Evolutionary conservation across 2,113 vertebrate genomes (phyloP).

Genomic region (Emydura subglobosa): DNA sequence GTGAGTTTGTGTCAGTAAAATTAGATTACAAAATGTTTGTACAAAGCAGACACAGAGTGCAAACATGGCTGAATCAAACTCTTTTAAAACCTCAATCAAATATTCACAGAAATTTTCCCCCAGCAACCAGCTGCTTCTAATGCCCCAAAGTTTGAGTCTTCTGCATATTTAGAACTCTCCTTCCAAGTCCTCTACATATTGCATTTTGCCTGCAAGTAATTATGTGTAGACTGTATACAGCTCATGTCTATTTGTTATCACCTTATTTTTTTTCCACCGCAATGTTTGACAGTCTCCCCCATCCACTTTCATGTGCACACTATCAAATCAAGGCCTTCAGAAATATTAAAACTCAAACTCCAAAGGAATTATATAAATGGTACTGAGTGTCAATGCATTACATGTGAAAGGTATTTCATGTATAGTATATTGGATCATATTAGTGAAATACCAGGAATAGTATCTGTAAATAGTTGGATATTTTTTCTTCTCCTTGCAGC

Average conservation of each 20-base stretch:
- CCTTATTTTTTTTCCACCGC: not conserved
- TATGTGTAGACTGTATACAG: not conserved
- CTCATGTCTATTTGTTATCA: not conserved
- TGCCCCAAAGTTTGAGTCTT: constrained; percentile 32
- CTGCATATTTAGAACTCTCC: constrained; percentile 18
- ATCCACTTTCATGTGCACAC: not conserved
- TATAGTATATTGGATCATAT: not conserved
- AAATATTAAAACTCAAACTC: not conserved
- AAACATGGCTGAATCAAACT: not conserved
- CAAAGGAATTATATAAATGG: not conserved
- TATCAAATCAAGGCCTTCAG: not conserved
- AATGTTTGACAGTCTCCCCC: not conserved
- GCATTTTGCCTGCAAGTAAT: not conserved
- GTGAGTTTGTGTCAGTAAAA: not conserved
- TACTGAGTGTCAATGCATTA: not conserved
- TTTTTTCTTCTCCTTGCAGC: not conserved
- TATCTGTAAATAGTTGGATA: not conserved
- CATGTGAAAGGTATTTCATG: not conserved
- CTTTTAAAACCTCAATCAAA: not conserved
- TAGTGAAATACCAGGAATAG: not conserved
- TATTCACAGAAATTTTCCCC: not conserved
- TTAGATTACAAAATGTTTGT: accelerated
- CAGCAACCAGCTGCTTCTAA: constrained; percentile 29
- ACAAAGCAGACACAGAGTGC: not conserved
- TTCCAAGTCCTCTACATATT: constrained; percentile 23